These are phyloP conservation scores for Sigmodon hispidus DNA, from an alignment of 2,113 vertebrate genomes.

Conservation along the genomic window DNA sequence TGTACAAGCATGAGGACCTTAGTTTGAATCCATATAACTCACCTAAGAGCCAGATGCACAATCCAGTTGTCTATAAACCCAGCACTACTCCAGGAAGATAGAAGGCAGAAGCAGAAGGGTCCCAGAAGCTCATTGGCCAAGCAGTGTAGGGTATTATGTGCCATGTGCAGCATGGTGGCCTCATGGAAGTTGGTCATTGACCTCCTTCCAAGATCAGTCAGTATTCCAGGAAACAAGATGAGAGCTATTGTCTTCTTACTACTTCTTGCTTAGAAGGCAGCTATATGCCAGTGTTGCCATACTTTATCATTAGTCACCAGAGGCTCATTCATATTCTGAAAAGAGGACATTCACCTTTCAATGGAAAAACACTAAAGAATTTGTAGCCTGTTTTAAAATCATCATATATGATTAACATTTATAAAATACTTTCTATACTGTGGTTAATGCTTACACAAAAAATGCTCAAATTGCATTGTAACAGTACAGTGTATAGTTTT, in stretches of 20 bases:
- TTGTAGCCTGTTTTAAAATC: background rate
- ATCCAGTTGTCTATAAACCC: background rate
- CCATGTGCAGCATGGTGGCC: background rate
- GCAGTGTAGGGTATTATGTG: background rate
- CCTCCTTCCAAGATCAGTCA: background rate
- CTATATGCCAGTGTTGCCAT: background rate
- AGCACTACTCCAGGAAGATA: background rate
- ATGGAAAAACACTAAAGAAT: background rate
- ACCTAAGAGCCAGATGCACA: background rate
- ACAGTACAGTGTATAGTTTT: background rate
- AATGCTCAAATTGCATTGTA: background rate
- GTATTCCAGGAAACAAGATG: background rate
- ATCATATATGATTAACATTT: background rate
- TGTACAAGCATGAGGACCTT: background rate
- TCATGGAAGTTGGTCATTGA: background rate
- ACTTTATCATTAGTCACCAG: background rate
- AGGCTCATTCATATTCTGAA: background rate
- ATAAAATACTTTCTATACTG: background rate
- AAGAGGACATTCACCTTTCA: background rate
- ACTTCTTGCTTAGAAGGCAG: background rate
- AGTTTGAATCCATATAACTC: background rate
- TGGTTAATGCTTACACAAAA: background rate
- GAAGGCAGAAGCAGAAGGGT: background rate
- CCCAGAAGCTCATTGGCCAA: background rate
- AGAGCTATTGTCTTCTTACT: background rate